Evolutionary conservation across 2,888 invertebrate species (phyloP), one percentile per base, ranked within the genome.

Genomic region (Thymelicus lineola): DNA sequence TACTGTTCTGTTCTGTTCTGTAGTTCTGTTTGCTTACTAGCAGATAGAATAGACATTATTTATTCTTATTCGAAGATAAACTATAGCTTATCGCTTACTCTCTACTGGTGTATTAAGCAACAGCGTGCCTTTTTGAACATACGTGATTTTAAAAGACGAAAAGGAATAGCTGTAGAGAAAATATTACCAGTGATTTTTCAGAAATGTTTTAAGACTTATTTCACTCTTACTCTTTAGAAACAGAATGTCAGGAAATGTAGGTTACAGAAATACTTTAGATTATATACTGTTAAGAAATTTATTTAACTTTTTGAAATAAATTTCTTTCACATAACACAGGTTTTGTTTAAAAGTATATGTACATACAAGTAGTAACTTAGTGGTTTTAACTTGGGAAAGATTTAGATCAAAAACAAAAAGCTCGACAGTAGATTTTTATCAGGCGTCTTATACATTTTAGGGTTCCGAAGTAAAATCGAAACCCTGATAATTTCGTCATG

Each of bases 101-200:
- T n/a, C 1, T n/a, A 9, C 6, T 17, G 10, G 36, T 66, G 3
- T 7, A 14, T 48, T 36, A 48, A 12, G 14, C 7, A 46, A 3
- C 10, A 36, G 15, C 36, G n/a, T 7, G 17, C 15, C 59, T 66
- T 48, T 58, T 66, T 66, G 46, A 66, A 59, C 66, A 66, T 58
- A 66, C 66, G 46, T 58, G 66, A 66, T 66, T 66, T 48, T 59
- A 66, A 45, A 66, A 57, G 57, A 53, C 57, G 66, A 48, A 58
- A 36, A 66, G 48, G 20, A 58, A 66, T 59, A 17, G 45, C 35
- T 35, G 17, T 7, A 14, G 58, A 57, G 57, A 58, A 59, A 66
- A 66, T 57, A 57, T 57, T 48, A 28, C 17, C 57, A 7, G 66
- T 48, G 48, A 66, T 59, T 59, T 59, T 66, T 66, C 46, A 60